Evolutionary conservation across 64 coral and sea anemone genomes (phyloP).

Genomic region (Porites lutea): DNA sequence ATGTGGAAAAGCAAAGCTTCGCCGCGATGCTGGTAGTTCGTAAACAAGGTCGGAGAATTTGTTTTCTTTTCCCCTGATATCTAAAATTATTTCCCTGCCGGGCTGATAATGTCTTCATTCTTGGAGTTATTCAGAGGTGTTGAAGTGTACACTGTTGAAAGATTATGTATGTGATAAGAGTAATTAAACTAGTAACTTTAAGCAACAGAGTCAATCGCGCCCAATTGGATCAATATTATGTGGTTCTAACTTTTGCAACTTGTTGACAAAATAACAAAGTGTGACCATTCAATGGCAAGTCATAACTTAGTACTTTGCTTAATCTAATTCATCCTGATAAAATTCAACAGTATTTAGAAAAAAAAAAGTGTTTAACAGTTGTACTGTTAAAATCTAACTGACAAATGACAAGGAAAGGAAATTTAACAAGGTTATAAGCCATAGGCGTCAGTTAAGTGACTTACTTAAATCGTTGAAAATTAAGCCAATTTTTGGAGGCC

Average conservation of each 20-base stretch:
- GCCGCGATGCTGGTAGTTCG: neutral
- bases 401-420: conserved; percentile 1
- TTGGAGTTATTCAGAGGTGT: conserved; percentile 23
- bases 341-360: neutral
- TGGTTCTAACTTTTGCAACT: neutral
- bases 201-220: conserved; percentile 40
- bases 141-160: conserved; percentile 29
- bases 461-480: conserved; percentile 40
- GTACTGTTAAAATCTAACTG: neutral
- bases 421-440: conserved; percentile 38
- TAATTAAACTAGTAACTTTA: conserved; percentile 41
- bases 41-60: neutral
- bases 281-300: neutral
- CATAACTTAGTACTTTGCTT: neutral
- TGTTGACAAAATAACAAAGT: neutral
- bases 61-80: neutral
- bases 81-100: neutral
- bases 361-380: neutral
- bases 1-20: conserved; percentile 28
- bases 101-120: conserved; percentile 8
- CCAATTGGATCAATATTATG: conserved; percentile 2
- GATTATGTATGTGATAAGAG: conserved; percentile 31
- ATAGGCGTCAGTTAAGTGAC: conserved; percentile 26
- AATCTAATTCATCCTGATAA: neutral
- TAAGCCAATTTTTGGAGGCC: conserved; percentile 58